Conservation (phyloP, 2,797 vertebrate species). For the Tarsius wallacei region DNA sequence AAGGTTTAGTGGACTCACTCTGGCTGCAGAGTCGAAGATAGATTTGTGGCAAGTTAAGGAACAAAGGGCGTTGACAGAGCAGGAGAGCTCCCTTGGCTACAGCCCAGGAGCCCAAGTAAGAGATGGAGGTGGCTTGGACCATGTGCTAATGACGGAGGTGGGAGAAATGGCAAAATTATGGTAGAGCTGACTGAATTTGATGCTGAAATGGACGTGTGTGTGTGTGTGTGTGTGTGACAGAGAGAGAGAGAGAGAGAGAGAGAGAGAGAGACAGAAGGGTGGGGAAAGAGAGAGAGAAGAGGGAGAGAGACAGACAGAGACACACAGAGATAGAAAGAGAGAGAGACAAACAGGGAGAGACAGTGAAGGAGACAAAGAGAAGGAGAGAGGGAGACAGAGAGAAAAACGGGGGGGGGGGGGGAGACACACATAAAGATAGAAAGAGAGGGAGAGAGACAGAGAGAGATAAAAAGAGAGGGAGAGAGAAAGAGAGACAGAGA, state of each 20-base stretch:
- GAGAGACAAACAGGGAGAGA: no score
- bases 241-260: not conserved
- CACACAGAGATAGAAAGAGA: not conserved
- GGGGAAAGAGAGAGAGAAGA: not conserved
- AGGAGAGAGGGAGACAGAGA: not conserved
- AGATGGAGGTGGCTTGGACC: not conserved
- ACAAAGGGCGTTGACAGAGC: not conserved
- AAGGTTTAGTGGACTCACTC: not conserved
- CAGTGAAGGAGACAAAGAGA: not conserved
- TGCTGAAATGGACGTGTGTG: not conserved
- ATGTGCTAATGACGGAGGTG: not conserved
- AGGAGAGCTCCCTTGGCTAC: not conserved
- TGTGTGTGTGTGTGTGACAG: not conserved
- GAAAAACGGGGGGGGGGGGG: not conserved
- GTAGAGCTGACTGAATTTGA: not conserved
- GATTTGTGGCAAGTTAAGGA: not conserved
- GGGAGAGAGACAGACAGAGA: not conserved
- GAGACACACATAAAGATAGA: no score
- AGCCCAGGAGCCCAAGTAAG: not conserved
- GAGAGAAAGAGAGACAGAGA: not conserved
- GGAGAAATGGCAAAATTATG: not conserved
- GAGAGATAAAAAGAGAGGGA: not conserved
- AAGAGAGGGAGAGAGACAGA: no score
- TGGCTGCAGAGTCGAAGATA: not conserved
- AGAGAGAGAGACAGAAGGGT: not conserved